phyloP scores from a whole-genome alignment of 2,113 vertebrate species.

The Nothocercus nigrocapillus region DNA sequence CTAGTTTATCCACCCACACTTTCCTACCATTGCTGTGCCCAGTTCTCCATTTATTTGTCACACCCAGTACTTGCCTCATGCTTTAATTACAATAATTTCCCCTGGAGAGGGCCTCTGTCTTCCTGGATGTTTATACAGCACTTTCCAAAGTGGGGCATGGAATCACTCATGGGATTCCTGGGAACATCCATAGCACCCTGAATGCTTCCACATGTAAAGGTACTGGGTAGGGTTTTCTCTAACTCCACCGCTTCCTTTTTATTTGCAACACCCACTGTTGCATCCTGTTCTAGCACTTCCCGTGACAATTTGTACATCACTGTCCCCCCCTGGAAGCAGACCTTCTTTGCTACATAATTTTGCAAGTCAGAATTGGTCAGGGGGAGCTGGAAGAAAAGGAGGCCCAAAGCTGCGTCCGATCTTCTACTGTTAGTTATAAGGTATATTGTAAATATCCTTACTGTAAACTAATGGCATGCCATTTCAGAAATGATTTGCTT shows the following conservation, averaged over 20 bases:
- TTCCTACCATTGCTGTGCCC: conserved; percentile 9
- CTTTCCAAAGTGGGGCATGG: not conserved
- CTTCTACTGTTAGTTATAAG: not conserved
- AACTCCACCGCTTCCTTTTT: not conserved
- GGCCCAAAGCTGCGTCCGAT: not conserved
- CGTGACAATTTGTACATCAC: not conserved
- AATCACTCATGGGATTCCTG: not conserved
- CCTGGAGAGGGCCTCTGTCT: not conserved
- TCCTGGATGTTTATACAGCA: not conserved
- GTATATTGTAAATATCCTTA: not conserved
- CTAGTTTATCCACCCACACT: conserved; percentile 1
- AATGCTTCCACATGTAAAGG: not conserved
- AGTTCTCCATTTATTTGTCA: not conserved
- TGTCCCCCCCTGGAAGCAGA: not conserved
- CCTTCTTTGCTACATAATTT: not conserved
- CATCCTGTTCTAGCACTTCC: not conserved
- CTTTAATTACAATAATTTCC: conserved; percentile 14
- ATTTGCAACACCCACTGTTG: not conserved
- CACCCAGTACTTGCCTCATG: not conserved
- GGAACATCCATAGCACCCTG: not conserved
- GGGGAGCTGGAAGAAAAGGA: not conserved
- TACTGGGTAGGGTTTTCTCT: not conserved
- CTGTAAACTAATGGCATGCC: not conserved
- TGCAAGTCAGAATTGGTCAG: not conserved
- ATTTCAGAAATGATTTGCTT: not conserved